Percentiles rank a stretch among this genome's conserved stretches.
These are phyloP conservation scores for Cochlearius cochlearius DNA, from an alignment of 2,113 vertebrate genomes.

Conservation along the genomic window DNA sequence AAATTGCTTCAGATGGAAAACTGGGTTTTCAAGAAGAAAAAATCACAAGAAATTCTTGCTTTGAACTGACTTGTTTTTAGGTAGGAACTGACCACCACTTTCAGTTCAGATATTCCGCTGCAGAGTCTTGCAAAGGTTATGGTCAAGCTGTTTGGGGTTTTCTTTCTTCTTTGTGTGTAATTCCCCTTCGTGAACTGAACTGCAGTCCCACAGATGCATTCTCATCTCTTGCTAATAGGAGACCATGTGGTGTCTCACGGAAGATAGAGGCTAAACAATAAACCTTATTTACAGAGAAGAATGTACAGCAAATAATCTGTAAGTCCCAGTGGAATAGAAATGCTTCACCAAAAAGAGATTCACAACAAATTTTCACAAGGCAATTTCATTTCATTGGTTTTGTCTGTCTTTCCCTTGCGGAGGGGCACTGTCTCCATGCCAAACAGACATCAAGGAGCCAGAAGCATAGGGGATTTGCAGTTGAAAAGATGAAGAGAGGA, in stretches of 20 bases:
- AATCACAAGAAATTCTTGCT: neutral
- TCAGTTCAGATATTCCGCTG: neutral
- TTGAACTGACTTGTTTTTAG: neutral
- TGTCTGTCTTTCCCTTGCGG: neutral
- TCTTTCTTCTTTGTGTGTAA: neutral
- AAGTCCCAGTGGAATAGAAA: neutral
- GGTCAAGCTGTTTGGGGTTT: neutral
- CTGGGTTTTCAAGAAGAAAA: neutral
- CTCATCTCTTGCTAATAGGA: neutral
- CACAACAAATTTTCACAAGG: neutral
- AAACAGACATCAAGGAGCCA: slow-evolving; percentile 21
- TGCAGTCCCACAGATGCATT: neutral
- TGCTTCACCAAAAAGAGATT: neutral
- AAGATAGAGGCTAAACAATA: neutral
- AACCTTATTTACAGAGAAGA: neutral
- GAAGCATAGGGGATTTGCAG: neutral
- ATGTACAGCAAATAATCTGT: neutral
- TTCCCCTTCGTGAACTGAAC: neutral
- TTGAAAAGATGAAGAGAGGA: neutral
- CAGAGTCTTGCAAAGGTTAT: neutral
- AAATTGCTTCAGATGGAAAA: neutral
- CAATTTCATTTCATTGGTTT: neutral
- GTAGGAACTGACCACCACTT: neutral
- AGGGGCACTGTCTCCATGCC: neutral
- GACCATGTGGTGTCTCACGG: neutral